A percentile compares a stretch with the other conserved stretches of the same genome.
Conservation (phyloP, 2,113 vertebrate species). For the Notothenia coriiceps region DNA sequence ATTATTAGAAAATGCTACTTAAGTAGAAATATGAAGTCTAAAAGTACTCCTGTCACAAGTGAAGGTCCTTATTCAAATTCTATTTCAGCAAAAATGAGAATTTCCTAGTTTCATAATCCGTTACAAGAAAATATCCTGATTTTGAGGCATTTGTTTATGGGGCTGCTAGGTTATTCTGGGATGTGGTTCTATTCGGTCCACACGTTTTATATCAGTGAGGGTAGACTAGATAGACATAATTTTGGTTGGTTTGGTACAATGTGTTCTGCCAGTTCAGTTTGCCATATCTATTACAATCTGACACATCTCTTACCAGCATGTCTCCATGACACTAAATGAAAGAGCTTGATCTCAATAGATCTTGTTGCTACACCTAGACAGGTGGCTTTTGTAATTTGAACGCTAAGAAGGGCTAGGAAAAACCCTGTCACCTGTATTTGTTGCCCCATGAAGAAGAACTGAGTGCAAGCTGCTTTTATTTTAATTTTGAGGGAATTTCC, state of each 20-base stretch:
- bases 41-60: no score
- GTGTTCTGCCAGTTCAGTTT: neutral
- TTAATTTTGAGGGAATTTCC: neutral
- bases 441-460: neutral
- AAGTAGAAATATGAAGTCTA: no score
- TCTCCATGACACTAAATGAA: slow-evolving; percentile 7
- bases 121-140: no score
- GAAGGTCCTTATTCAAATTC: no score
- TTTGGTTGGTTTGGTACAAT: neutral
- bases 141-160: no score
- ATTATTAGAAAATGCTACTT: no score
- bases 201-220: no score
- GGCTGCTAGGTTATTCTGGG: no score
- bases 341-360: slow-evolving; percentile 25
- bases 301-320: neutral
- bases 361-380: neutral
- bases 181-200: no score
- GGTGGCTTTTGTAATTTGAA: slow-evolving; percentile 1
- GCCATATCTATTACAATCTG: neutral
- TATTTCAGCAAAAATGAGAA: no score
- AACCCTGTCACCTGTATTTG: neutral
- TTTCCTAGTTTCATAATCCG: no score
- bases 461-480: neutral
- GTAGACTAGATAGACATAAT: no score
- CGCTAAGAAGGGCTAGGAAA: accelerated